Evolutionary conservation across 2,797 vertebrate species (phyloP), one percentile per base, ranked within the genome.

Genomic region (Microtus californicus): DNA sequence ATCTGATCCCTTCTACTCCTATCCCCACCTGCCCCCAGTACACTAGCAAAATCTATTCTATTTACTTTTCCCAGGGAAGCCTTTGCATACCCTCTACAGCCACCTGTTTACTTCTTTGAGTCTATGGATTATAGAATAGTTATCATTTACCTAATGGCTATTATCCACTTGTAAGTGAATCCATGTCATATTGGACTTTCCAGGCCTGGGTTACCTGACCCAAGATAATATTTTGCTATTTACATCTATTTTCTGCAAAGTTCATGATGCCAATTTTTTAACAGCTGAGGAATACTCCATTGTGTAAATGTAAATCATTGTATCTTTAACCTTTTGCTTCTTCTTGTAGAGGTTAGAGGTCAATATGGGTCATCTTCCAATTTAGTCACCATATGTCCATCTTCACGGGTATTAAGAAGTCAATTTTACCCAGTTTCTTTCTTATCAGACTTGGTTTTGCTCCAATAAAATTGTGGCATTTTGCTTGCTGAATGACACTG

Each of bases 331-430:
- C 96, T 97, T 98, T 98, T 96, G 93, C 92, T 97, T 98, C 97
- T 97, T 97, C 96, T 97, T 98, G 83, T 96, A 97, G 96, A 96
- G 98, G 95, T 97, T 96, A 97, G 91, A 85, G 45, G 95, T 97
- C 91, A 54, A 96, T 97, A 90, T 31, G 95, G 97, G 97, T 97
- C 93, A 94, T 2, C 1, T 93, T 95, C 80, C 76, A 67, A 40
- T 97, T 93, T 97, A 90, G 29, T 82, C 87, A 91, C 71, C 93
- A 89, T 83, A 97, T 93, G 73, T 48, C 45, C 73, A 45, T 97
- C 91, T 97, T 95, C 90, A 74, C 82, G 76, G 88, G 92, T 89
- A 93, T 78, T 97, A 93, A 97, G 80, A 81, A 65, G 15, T 61
- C 82, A 21, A 65, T 73, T 76, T 79, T 81, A 83, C 17, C 48